Percentiles rank a stretch among this genome's conserved stretches.
These are phyloP conservation scores for Nothoprocta perdicaria DNA, from an alignment of 2,113 vertebrate species.

Conservation along the genomic window DNA sequence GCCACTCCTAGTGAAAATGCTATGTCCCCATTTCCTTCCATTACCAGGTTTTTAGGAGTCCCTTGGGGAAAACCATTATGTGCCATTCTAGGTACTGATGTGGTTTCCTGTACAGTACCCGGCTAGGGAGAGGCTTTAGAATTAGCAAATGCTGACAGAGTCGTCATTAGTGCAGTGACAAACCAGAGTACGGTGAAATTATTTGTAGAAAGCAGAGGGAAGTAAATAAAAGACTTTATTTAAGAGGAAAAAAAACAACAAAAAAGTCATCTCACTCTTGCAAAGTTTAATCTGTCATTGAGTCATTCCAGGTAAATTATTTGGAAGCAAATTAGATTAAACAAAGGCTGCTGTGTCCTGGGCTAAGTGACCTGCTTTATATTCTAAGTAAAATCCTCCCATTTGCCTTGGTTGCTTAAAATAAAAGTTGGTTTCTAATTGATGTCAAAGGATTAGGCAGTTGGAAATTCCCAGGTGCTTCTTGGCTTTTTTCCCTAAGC, in stretches of 20 bases:
- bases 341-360: conserved; percentile 12
- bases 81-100: fast-evolving
- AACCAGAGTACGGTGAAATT: fast-evolving
- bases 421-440: conserved; percentile 1
- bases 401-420: neutral
- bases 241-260: too few relatives aligned
- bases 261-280: neutral
- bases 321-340: neutral
- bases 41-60: neutral
- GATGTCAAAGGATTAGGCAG: conserved; percentile 2
- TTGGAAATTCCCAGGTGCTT: conserved; percentile 29
- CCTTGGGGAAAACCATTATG: neutral
- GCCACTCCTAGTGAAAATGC: neutral
- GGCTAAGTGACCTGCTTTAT: neutral
- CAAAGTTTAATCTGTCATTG: neutral
- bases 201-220: neutral
- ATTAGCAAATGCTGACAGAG: neutral
- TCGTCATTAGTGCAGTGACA: neutral
- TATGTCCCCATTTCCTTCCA: neutral
- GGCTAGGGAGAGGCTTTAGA: neutral
- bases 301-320: neutral
- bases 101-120: neutral
- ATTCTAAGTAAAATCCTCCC: neutral
- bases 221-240: neutral
- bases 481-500: conserved; percentile 26